Evolutionary conservation across 2,888 invertebrate genomes (phyloP).

Genomic region (Melinaea menophilus): DNA sequence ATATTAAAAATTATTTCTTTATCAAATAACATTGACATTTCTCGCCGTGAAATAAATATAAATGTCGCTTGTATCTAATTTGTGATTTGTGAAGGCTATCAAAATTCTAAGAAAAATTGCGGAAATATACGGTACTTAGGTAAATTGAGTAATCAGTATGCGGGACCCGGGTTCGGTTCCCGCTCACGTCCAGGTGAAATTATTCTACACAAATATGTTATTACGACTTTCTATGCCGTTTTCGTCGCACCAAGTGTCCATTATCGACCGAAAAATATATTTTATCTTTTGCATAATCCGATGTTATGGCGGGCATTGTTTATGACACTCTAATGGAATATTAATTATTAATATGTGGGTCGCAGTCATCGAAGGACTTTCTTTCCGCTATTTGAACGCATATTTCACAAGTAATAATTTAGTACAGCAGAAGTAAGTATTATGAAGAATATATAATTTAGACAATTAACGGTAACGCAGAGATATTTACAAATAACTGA

Average conservation of each 20-base stretch:
- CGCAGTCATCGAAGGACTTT: slow-evolving; percentile 8
- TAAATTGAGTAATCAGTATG: slow-evolving; percentile 48
- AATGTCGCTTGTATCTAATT: slow-evolving; percentile 1
- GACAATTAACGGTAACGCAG: too few species aligned
- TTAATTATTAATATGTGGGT: slow-evolving; percentile 25
- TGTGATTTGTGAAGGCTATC: neutral
- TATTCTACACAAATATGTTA: slow-evolving; percentile 57
- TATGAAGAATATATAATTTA: too few species aligned
- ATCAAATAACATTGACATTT: slow-evolving; percentile 3
- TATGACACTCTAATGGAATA: slow-evolving; percentile 27
- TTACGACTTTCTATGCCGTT: slow-evolving; percentile 67
- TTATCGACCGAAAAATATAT: slow-evolving; percentile 45
- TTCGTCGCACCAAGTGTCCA: slow-evolving; percentile 51
- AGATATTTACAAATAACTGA: too few species aligned
- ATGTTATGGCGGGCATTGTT: slow-evolving; percentile 30
- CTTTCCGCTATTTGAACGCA: neutral
- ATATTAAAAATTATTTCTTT: neutral
- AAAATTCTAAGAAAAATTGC: slow-evolving; percentile 8
- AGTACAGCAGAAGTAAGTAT: too few species aligned
- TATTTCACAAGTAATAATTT: too few species aligned
- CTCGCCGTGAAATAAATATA: neutral
- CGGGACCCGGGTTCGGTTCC: slow-evolving; percentile 54
- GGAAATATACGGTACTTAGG: slow-evolving; percentile 23
- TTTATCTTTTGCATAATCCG: slow-evolving; percentile 37
- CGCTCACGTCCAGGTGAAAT: slow-evolving; percentile 65